Base-by-base conservation (phyloP, 2,797 vertebrate species). In the Sebastes trivittatus region DNA sequence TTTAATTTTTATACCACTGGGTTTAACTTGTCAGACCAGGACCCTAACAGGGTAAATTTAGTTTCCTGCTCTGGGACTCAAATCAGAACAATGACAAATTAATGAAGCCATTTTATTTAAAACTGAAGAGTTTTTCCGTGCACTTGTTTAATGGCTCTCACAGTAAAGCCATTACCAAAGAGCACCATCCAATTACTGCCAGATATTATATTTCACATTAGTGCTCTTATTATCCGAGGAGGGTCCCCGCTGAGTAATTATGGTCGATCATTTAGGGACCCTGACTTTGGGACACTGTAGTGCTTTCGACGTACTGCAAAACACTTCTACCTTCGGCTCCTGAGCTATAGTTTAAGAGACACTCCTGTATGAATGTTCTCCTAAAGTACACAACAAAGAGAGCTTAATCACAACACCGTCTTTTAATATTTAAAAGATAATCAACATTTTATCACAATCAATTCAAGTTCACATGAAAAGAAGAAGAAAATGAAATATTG, bases 81-180 rank as follows among this genome's bases (percentile, higher is more conserved):
- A 27, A 49, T 36, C 38, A 54, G 66, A 76, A 78, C 16, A 38
- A 70, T 70, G 32, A 3, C 16, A 22, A 42, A 27, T 70, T 73
- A 65, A 75, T 61, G 27, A 61, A 58, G 25, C 7, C 32, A n/a
- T 61, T 81, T 81, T 25, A 68, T 78, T 71, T 74, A n/a, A 82
- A 70, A 64, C 11, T 65, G 22, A 67, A 64, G 32, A 36, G 36
- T 60, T 56, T 65, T 49, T 60, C 9, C n/a, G 8, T 55, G 32
- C 52, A 27, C 10, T 20, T 66, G 46, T 61, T 72, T 25, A 68
- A 69, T 20, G 13, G 32, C 75, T 62, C 46, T 84, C 62, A 32
- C 49, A 67, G 23, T 18, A 25, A 72, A 77, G 71, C 18, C 25
- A 64, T 56, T n/a, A 52, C 52, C 16, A 75, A 42, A 80, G 66